These are phyloP conservation scores for Heliconius hortense DNA, from an alignment of 2,888 invertebrate genomes.

Conservation along the genomic window DNA sequence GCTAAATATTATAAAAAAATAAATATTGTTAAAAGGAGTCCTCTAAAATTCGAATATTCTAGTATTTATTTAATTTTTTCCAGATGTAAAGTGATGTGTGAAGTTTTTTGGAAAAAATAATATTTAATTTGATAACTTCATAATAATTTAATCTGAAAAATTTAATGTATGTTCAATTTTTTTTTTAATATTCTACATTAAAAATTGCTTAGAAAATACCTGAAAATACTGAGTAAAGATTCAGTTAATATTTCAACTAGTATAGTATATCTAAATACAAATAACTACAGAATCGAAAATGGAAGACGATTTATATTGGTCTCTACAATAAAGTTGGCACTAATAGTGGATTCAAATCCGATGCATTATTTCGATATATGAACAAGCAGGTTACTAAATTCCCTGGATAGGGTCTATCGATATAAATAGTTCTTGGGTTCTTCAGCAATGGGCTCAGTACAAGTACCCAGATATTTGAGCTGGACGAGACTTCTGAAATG, in stretches of 20 bases:
- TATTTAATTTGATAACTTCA: neutral
- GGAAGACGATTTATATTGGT: conserved; percentile 43
- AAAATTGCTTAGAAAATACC: conserved; percentile 1
- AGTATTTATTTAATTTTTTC: too few species aligned
- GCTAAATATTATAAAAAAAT: too few species aligned
- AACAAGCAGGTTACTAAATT: conserved; percentile 11
- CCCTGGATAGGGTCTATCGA: conserved; percentile 60
- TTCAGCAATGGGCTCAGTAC: conserved; percentile 91
- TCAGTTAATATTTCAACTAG: conserved; percentile 3
- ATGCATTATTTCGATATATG: conserved; percentile 11
- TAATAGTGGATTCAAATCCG: conserved; percentile 56
- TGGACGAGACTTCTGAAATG: conserved; percentile 85
- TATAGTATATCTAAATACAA: neutral
- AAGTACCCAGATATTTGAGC: conserved; percentile 91
- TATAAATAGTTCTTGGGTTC: conserved; percentile 94
- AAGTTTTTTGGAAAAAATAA: too few species aligned
- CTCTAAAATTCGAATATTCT: too few species aligned
- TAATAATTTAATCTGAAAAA: neutral
- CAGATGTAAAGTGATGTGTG: too few species aligned
- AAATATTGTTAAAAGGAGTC: too few species aligned
- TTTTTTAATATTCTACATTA: neutral
- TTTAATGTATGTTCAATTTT: neutral
- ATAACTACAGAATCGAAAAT: conserved; percentile 33
- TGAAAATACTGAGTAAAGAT: conserved; percentile 6
- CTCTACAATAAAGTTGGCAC: conserved; percentile 62